These are phyloP conservation scores for Rosalia funebris DNA, from an alignment of 2,888 invertebrate species.

Conservation along the genomic window DNA sequence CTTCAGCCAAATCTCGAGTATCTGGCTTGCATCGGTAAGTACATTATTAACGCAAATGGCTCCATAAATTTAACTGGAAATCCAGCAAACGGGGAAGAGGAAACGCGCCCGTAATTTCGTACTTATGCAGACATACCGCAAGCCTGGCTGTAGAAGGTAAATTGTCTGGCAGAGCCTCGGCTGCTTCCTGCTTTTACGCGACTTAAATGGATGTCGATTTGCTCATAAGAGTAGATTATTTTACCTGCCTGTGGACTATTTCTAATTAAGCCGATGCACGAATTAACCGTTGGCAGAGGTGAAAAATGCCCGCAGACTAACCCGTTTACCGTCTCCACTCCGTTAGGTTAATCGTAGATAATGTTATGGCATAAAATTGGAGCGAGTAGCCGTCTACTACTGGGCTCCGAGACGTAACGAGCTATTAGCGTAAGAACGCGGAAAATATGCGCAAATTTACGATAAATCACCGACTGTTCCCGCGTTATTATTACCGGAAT, in stretches of 20 bases:
- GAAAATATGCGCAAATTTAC: not conserved
- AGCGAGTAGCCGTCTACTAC: constrained; percentile 1
- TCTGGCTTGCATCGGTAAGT: no score
- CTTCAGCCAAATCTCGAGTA: no score
- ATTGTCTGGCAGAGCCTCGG: not conserved
- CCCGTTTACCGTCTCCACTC: not conserved
- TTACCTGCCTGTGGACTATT: constrained; percentile 3
- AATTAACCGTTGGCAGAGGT: not conserved
- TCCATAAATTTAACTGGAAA: no score
- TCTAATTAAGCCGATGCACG: constrained; percentile 15
- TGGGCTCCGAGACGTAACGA: not conserved
- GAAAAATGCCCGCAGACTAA: constrained; percentile 10
- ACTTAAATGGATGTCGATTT: constrained; percentile 1
- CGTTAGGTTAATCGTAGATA: not conserved
- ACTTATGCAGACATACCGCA: no score
- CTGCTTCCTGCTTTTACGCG: constrained; percentile 7
- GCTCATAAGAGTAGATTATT: constrained; percentile 7
- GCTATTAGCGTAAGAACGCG: not conserved
- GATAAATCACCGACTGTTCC: not conserved
- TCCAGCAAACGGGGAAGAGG: no score
- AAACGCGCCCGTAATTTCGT: no score
- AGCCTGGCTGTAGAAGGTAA: not conserved
- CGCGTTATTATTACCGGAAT: not conserved
- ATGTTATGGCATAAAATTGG: not conserved
- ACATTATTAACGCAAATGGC: no score